These are phyloP conservation scores for Stictocephala bisonia DNA, from an alignment of 2,888 invertebrate species.

Conservation along the genomic window DNA sequence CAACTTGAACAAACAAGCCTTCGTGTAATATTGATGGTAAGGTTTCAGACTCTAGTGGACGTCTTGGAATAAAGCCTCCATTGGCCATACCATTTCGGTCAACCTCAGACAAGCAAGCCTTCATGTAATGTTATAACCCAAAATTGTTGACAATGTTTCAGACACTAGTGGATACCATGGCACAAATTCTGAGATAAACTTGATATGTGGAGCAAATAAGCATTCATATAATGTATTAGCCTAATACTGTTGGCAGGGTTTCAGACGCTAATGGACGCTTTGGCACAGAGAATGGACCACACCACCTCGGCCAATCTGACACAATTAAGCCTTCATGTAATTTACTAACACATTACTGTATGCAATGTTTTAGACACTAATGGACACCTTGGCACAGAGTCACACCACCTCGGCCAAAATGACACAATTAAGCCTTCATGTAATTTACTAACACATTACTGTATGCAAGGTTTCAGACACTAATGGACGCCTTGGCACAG, in stretches of 20 bases:
- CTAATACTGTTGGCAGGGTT: too few species aligned
- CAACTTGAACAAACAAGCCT: too few species aligned
- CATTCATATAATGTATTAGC: too few species aligned
- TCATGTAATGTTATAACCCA: not conserved
- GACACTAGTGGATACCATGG: conserved; percentile 68
- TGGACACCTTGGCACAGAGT: conserved; percentile 66
- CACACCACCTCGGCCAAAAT: conserved; percentile 62
- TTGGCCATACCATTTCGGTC: conserved; percentile 58
- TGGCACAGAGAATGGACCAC: conserved; percentile 62
- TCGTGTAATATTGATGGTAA: conserved; percentile 48
- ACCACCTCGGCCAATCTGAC: conserved; percentile 63
- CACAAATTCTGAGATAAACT: conserved; percentile 57
- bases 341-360: too few species aligned
- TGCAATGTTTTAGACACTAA: conserved; percentile 69
- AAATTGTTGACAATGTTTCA: conserved; percentile 63
- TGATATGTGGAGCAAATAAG: too few species aligned
- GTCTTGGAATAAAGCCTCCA: conserved; percentile 65
- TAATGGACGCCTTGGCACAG: conserved; percentile 67
- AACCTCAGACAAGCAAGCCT: too few species aligned
- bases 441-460: too few species aligned
- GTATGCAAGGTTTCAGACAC: conserved; percentile 68
- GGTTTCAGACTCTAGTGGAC: conserved; percentile 68
- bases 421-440: too few species aligned
- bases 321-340: too few species aligned
- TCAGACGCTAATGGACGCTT: conserved; percentile 68